phyloP scores from a whole-genome alignment of 2,888 invertebrate genomes.

The Ceriagrion tenellum region DNA sequence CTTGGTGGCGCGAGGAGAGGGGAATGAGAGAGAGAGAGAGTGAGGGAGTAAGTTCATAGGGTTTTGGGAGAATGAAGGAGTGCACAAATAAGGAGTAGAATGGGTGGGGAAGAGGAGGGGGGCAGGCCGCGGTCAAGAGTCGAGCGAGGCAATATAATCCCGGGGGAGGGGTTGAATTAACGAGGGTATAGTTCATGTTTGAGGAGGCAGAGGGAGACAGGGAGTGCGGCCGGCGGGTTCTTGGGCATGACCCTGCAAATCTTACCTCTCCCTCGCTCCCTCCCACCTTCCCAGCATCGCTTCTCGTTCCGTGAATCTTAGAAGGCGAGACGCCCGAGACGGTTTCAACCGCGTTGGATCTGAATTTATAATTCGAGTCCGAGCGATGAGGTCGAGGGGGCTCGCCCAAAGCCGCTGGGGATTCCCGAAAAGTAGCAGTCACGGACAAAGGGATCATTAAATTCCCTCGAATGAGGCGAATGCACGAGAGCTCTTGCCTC shows the following conservation, averaged over 20 bases:
- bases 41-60: not conserved
- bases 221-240: not conserved
- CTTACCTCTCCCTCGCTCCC: not conserved
- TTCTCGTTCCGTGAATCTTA: not conserved
- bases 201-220: not conserved
- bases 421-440: not conserved
- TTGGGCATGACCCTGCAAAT: not conserved
- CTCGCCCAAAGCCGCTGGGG: not conserved
- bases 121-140: not conserved
- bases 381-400: not conserved
- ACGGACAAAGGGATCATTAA: not conserved
- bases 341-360: not conserved
- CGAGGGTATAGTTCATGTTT: not conserved
- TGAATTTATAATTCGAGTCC: not conserved
- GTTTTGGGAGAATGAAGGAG: no score
- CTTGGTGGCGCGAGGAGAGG: no score
- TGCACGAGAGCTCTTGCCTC: not conserved
- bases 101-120: not conserved
- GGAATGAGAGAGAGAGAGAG: not conserved
- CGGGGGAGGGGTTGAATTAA: not conserved
- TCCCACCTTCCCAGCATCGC: not conserved
- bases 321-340: not conserved
- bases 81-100: not conserved
- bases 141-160: not conserved
- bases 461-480: not conserved